These are phyloP conservation scores for Ctenoplectra terminalis DNA, from an alignment of 1,140 invertebrate genomes.

Conservation along the genomic window DNA sequence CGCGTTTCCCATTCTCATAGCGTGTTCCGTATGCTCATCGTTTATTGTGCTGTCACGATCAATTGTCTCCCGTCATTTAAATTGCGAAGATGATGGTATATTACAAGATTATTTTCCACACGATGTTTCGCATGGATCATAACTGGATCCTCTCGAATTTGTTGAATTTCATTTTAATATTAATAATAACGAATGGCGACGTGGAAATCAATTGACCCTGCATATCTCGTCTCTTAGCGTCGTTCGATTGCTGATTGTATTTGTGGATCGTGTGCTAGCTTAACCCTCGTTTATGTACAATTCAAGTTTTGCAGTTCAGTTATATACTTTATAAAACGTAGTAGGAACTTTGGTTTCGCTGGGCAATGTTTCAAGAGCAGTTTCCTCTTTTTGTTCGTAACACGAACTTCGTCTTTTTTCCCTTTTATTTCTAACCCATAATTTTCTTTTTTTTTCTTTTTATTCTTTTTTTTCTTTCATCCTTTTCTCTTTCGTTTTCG, in stretches of 20 bases:
- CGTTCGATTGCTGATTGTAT: constrained; percentile 80
- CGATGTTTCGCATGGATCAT: not conserved
- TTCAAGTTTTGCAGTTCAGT: constrained; percentile 81
- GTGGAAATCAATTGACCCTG: constrained; percentile 73
- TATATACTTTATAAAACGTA: constrained; percentile 82
- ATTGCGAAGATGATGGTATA: constrained; percentile 38
- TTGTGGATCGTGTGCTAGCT: constrained; percentile 78
- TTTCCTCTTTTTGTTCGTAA: constrained; percentile 74
- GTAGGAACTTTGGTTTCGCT: constrained; percentile 83
- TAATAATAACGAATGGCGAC: constrained; percentile 36
- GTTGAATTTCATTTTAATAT: not conserved
- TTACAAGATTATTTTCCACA: constrained; percentile 25
- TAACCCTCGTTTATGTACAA: constrained; percentile 81
- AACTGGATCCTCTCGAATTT: not conserved
- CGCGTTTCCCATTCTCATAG: not conserved
- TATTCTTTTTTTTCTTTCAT: not conserved
- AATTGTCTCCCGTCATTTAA: constrained; percentile 66
- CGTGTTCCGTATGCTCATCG: constrained; percentile 61
- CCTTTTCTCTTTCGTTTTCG: not conserved
- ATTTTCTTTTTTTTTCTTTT: not conserved
- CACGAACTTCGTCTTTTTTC: constrained; percentile 7
- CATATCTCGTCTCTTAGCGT: constrained; percentile 65
- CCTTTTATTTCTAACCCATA: not conserved
- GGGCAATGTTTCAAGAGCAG: constrained; percentile 82
- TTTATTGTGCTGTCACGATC: constrained; percentile 75